These are phyloP conservation scores for Drosophila glabriapex DNA, from an alignment of 2,888 invertebrate genomes.

Conservation along the genomic window DNA sequence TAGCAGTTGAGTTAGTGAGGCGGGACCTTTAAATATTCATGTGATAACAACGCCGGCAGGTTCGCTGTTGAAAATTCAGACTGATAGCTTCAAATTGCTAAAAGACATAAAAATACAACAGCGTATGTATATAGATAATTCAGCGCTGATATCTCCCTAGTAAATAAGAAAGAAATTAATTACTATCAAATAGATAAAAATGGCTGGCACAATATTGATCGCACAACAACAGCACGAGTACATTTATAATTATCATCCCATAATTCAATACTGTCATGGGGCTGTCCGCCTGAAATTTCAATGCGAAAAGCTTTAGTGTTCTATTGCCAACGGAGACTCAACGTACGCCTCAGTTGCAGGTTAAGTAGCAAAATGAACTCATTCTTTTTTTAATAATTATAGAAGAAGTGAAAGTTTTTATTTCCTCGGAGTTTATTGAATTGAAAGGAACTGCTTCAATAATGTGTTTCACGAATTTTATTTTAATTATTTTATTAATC, in stretches of 20 bases:
- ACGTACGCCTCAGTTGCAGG: background rate
- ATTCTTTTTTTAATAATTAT: background rate
- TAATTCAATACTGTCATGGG: conserved; percentile 34
- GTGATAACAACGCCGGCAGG: conserved; percentile 19
- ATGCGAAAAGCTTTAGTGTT: background rate
- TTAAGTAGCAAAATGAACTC: background rate
- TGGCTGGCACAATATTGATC: conserved; percentile 29
- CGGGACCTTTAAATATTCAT: background rate
- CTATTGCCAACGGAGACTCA: conserved; percentile 7
- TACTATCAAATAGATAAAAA: conserved; percentile 38
- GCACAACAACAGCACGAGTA: conserved; percentile 13
- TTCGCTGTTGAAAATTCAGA: conserved; percentile 46
- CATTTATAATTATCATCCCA: conserved; percentile 32
- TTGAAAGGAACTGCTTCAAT: background rate
- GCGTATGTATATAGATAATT: background rate
- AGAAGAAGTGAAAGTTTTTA: background rate
- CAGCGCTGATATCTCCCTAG: conserved; percentile 26
- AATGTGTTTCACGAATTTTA: conserved; percentile 39
- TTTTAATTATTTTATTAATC: conserved; percentile 45
- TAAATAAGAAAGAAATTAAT: conserved; percentile 4
- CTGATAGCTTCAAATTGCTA: conserved; percentile 40
- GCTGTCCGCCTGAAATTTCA: conserved; percentile 42
- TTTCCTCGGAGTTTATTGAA: background rate
- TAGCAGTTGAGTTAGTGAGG: conserved; percentile 2
- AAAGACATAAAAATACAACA: background rate